These are phyloP conservation scores for Pongo abelii DNA, from an alignment of 2,113 vertebrate species.

Conservation along the genomic window DNA sequence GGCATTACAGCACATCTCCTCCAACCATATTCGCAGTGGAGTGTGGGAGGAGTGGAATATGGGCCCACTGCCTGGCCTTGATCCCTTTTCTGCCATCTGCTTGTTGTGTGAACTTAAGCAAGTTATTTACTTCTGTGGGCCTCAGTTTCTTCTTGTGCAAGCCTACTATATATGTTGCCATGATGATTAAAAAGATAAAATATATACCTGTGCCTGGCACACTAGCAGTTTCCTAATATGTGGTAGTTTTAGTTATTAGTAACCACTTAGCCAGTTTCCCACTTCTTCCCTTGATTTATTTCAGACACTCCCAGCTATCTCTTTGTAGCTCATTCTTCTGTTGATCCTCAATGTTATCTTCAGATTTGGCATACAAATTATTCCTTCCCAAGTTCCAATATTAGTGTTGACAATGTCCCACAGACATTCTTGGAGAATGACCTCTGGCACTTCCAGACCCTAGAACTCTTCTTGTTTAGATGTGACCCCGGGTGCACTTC, in stretches of 20 bases:
- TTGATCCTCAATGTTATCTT: background rate
- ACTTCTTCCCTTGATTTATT: background rate
- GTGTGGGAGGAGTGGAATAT: background rate
- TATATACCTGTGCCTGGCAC: background rate
- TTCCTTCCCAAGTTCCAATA: background rate
- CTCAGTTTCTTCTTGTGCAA: background rate
- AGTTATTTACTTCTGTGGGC: background rate
- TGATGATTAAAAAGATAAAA: background rate
- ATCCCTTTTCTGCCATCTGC: background rate
- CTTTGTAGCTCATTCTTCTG: background rate
- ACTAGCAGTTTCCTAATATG: background rate
- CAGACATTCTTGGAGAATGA: background rate
- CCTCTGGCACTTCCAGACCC: background rate
- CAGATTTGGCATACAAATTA: background rate
- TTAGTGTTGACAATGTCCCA: background rate
- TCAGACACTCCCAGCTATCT: background rate
- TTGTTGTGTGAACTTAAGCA: background rate
- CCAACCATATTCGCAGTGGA: background rate
- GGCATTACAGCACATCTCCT: fast-evolving
- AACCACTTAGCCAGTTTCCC: background rate
- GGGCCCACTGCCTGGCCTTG: background rate
- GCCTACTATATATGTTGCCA: background rate
- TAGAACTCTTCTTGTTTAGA: background rate
- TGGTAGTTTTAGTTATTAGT: background rate
- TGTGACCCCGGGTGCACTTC: background rate